Percentiles rank a stretch among this genome's conserved stretches.
phyloP scores from a whole-genome alignment of 2,113 vertebrate species.

The Silurus glanis region DNA sequence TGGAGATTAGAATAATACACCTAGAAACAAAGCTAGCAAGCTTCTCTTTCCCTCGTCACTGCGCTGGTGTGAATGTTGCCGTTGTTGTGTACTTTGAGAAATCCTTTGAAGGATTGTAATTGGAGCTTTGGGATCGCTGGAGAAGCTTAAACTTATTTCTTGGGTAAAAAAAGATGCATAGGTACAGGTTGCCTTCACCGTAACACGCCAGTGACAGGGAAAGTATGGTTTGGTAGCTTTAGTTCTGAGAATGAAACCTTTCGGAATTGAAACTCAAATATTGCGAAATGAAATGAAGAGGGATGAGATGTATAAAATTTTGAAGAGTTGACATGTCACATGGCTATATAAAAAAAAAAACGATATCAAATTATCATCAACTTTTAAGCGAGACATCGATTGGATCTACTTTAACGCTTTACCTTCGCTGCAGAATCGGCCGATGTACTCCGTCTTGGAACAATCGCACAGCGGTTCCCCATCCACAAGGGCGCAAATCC shows the following conservation, averaged over 20 bases:
- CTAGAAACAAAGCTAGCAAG: background rate
- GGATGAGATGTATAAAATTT: too few species aligned
- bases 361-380: background rate
- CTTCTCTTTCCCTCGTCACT: too few species aligned
- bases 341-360: background rate
- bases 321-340: background rate
- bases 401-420: conserved; percentile 57
- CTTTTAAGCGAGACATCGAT: background rate
- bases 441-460: conserved; percentile 88
- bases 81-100: background rate
- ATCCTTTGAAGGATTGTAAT: background rate
- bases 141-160: background rate
- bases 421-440: conserved; percentile 96
- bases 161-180: background rate
- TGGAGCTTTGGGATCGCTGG: background rate
- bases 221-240: background rate
- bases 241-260: background rate
- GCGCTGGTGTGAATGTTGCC: background rate
- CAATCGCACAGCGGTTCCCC: conserved; percentile 90
- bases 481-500: conserved; percentile 87
- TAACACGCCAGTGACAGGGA: background rate
- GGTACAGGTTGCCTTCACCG: too few species aligned
- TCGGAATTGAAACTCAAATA: background rate
- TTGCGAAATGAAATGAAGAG: background rate
- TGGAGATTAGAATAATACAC: conserved; percentile 38